Evolutionary conservation across 2,888 invertebrate species (phyloP), one percentile per base, ranked within the genome.

Genomic region (Sminthurides aquaticus): DNA sequence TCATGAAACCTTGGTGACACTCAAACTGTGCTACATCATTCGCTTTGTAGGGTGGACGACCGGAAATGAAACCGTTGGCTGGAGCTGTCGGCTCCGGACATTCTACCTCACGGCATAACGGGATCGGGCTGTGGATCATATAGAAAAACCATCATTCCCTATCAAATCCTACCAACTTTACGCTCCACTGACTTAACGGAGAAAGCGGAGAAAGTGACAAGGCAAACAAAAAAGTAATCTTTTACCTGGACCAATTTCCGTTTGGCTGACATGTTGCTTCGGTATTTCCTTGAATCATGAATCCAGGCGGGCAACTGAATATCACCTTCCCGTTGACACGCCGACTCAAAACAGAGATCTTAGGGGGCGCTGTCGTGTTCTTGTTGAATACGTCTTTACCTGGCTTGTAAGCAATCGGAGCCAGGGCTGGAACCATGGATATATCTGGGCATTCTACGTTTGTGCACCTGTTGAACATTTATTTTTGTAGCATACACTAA

Each of bases 11-110:
- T 8, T 88, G 86, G 79, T 90, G 87, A 79, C 92, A 93, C 77
- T 89, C 89, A 81, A 91, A 90, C 78, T 91, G 89, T 26, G 91
- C 86, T 60, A 90, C 86, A 78, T 91, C 90, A 0, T 91, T 90
- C 15, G 90, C 89, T 71, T 88, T 84, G 80, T 87, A 90, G 8
- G 88, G 88, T 0, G 86, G 86, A 24, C 84, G 84, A 18, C 89
- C 89, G 75, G 89, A 86, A 66, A 89, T 85, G 79, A 88, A 89
- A 60, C 90, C 90, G 67, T 90, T 86, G 49, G 85, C 84, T 0
- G 90, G 90, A 0, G 86, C 83, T 8, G 85, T 85, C 0, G 90
- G 86, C 64, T 85, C 83, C 49, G 87, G 86, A 76, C 91, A 91
- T 71, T 88, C 87, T 8, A 91, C 90, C 81, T 90, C 90, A 20